A percentile compares a stretch with the other conserved stretches of the same genome.
These are phyloP conservation scores for Aptenodytes patagonicus DNA, from an alignment of 2,113 vertebrate species.

Conservation along the genomic window DNA sequence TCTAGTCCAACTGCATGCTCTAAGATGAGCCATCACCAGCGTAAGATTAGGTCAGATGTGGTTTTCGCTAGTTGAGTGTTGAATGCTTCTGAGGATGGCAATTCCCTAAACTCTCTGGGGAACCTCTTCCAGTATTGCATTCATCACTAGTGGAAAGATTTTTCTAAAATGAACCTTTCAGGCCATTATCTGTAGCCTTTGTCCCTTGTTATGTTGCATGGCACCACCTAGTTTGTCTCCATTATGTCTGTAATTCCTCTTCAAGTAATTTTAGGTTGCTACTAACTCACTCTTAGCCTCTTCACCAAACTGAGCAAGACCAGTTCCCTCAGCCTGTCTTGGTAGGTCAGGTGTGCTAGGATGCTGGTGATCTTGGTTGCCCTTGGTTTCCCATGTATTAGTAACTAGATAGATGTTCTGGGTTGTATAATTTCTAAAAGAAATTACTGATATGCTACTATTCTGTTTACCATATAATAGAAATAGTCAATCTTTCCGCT, in stretches of 20 bases:
- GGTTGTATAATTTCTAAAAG: not conserved
- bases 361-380: accelerated
- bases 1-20: not conserved
- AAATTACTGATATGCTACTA: not conserved
- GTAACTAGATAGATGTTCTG: not conserved
- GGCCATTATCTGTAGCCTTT: not conserved
- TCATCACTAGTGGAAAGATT: not conserved
- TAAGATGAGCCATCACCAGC: not conserved
- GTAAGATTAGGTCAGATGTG: not conserved
- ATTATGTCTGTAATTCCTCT: not conserved
- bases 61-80: not conserved
- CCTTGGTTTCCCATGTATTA: not conserved
- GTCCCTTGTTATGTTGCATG: accelerated
- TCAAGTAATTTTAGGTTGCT: not conserved
- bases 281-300: not conserved
- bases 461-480: conserved; percentile 69
- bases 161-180: not conserved
- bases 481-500: conserved; percentile 49
- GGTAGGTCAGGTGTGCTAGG: not conserved
- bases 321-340: not conserved
- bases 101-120: not conserved
- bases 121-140: not conserved
- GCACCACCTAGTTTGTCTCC: not conserved
- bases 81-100: not conserved
- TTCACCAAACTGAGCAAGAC: not conserved